Evolutionary conservation across 2,113 vertebrate species (phyloP).

Genomic region (Microcebus lehilahytsara): DNA sequence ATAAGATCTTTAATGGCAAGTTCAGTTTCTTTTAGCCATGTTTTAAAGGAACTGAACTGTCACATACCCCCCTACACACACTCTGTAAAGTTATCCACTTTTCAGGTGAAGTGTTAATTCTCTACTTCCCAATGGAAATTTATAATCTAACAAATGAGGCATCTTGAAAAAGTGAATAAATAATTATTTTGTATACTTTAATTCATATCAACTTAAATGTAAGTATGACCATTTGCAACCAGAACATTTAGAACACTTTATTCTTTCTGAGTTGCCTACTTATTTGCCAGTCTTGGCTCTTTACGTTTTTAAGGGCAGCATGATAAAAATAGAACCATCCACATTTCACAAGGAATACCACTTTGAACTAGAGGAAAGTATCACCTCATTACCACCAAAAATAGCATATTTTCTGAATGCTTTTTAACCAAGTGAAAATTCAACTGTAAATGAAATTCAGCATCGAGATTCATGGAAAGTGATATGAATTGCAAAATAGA

Average conservation of each 20-base stretch:
- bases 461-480: conserved; percentile 55
- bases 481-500: conserved; percentile 58
- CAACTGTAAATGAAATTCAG: conserved; percentile 58
- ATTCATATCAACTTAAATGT: neutral
- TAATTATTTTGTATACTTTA: neutral
- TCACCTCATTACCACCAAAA: conserved; percentile 50
- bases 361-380: neutral
- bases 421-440: conserved; percentile 63
- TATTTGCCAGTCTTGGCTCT: neutral
- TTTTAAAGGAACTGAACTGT: neutral
- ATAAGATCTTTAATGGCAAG: neutral
- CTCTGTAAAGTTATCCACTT: conserved; percentile 21
- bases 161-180: neutral
- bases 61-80: neutral
- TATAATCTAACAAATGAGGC: conserved; percentile 4
- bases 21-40: neutral
- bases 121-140: neutral
- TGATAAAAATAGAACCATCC: conserved; percentile 35
- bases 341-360: conserved; percentile 21
- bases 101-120: conserved; percentile 4
- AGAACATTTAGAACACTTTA: neutral
- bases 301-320: conserved; percentile 34
- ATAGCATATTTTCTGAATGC: conserved; percentile 32
- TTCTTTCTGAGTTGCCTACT: neutral
- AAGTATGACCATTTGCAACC: neutral